phyloP scores from a whole-genome alignment of 2,797 vertebrate genomes.

The Discoglossus pictus region DNA sequence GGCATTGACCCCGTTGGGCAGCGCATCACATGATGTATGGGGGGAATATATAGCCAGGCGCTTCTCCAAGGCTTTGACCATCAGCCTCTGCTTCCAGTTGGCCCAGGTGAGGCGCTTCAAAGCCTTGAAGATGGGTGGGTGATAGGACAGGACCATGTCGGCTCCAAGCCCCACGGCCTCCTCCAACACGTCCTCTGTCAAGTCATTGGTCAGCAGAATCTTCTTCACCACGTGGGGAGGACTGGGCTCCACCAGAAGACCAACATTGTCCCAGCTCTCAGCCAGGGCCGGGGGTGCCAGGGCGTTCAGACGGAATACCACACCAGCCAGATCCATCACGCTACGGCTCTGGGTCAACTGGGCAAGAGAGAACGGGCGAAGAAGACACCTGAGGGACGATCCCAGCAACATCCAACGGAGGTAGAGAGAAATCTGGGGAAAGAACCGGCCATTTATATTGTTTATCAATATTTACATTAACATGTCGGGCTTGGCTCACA shows the following conservation, averaged over 20 bases:
- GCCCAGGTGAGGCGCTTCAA: slow-evolving; percentile 79
- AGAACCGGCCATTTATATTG: too few relatives aligned
- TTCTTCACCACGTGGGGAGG: slow-evolving; percentile 74
- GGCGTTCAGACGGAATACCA: slow-evolving; percentile 78
- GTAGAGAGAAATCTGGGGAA: too few relatives aligned
- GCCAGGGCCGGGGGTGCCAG: slow-evolving; percentile 87
- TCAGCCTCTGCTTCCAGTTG: slow-evolving; percentile 87
- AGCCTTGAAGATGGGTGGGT: slow-evolving; percentile 86
- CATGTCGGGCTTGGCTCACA: too few relatives aligned
- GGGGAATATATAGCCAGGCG: slow-evolving; percentile 91
- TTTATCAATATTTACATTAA: too few relatives aligned
- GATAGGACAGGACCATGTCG: slow-evolving; percentile 88
- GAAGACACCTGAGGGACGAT: not conserved
- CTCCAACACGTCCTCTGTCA: slow-evolving; percentile 85
- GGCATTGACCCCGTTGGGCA: slow-evolving; percentile 84
- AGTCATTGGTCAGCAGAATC: slow-evolving; percentile 89
- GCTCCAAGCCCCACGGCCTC: slow-evolving; percentile 78
- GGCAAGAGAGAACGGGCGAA: not conserved
- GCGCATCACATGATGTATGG: slow-evolving; percentile 86
- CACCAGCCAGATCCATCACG: slow-evolving; percentile 77
- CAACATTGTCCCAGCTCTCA: slow-evolving; percentile 94
- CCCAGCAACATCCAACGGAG: slow-evolving; percentile 7
- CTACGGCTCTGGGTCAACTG: slow-evolving; percentile 2
- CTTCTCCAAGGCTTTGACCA: slow-evolving; percentile 81
- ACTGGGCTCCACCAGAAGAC: slow-evolving; percentile 88